Percentiles rank a stretch among this genome's conserved stretches.
These are phyloP conservation scores for Mormyrops attenuatus DNA, from an alignment of 2,797 vertebrate genomes.

Conservation along the genomic window DNA sequence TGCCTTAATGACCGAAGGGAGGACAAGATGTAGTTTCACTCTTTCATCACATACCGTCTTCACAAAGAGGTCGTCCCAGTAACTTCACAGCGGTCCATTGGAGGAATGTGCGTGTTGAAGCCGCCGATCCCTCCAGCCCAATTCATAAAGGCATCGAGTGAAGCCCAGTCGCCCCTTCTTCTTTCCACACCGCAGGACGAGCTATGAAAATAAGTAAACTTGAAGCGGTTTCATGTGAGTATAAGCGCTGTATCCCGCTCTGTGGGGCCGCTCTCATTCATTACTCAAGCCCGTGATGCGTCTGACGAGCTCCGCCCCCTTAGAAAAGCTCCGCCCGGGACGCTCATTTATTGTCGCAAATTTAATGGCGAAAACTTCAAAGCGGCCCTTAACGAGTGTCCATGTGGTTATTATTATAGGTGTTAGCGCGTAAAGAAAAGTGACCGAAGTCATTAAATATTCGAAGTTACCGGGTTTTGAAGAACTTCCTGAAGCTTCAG, in stretches of 20 bases:
- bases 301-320: constrained; percentile 51
- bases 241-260: constrained; percentile 44
- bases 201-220: background rate
- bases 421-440: background rate
- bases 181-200: background rate
- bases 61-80: constrained; percentile 31
- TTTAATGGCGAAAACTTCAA: background rate
- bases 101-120: background rate
- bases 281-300: constrained; percentile 35
- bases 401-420: background rate
- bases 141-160: background rate
- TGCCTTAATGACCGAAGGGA: background rate
- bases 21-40: constrained; percentile 20
- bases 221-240: constrained; percentile 32
- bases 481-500: background rate
- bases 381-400: background rate
- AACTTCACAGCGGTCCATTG: constrained; percentile 10
- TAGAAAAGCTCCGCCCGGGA: constrained; percentile 22
- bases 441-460: background rate
- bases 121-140: background rate
- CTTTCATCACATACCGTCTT: constrained; percentile 47
- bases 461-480: background rate
- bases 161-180: background rate
- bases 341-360: constrained; percentile 10
- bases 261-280: constrained; percentile 28